Base-by-base conservation (phyloP, 2,797 vertebrate genomes). In the Melanotaenia parkinsoni region DNA sequence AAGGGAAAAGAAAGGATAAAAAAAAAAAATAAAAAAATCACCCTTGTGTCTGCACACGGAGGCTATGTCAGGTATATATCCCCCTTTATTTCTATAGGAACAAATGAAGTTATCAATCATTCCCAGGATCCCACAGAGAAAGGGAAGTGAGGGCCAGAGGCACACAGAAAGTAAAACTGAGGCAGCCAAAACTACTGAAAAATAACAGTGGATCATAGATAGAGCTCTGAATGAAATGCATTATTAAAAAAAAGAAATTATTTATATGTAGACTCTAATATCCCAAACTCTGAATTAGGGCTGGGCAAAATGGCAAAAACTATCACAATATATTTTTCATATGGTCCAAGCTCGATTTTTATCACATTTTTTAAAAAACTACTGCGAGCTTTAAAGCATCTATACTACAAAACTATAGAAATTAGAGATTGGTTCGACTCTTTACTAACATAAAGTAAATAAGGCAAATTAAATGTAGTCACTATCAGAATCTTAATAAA, bases 91-190 rank as follows among this genome's bases (percentile, higher is more conserved):
- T 10, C 78, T 80, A 81, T 76, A 89, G 87, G 77, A 88, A 87
- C 84, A 92, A 93, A 91, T 88, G 69, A 91, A 89, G 88, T 91
- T 91, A 94, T 95, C 92, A 93, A 93, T 95, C 94, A 95, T 87
- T 63, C 77, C 26, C 43, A 56, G 30, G 0, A 54, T 83, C 84
- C 79, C 81, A 81, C 14, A 9, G 87, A 83, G 90, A 86, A 70
- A 82, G 69, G 84, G 80, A 85, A 79, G 73, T 71, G 62, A 71
- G 53, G 74, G 76, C 86, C 86, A 85, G 79, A 81, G 79, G 74
- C 76, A 79, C 20, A 63, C 53, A 57, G 58, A 79, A 66, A 81
- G 80, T 72, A 77, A 38, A 54, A 80, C 80, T 66, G 84, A 84
- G 72, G 70, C 28, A 1, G 68, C 60, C 68, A 61, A 76, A 85